Base-by-base conservation (phyloP, 2,888 invertebrate genomes). In the Hemistola chrysoprasaria region DNA sequence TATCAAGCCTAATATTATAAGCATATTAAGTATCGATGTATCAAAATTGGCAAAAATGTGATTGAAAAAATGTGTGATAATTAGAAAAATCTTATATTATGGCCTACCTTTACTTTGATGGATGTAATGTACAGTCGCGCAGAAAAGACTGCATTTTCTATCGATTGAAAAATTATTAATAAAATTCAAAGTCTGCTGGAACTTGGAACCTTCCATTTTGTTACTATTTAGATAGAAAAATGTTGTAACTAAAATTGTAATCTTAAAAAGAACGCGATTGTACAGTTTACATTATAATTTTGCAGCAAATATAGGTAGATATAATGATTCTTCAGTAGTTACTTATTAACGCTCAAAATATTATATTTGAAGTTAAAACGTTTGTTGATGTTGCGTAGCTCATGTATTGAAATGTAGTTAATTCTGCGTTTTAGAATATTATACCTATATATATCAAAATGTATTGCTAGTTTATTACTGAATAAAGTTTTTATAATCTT, bases 21-120 rank as follows among this genome's bases (percentile, higher is more conserved):
- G n/a, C 8, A 11, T 11, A 11, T n/a, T 7, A n/a, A 8, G 5
- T 30, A 21, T 37, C 25, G 20, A 47, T 46, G 22, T 27, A 44
- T 39, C 31, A 40, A 26, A 40, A 50, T 47, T 47, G 47, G 47
- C 46, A 57, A 64, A 65, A 70, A 62, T 80, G 79, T 80, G 81
- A 82, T 79, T 65, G 52, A 58, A 67, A 62, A 50, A 68, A 64
- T 45, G 61, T 82, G 84, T 84, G 84, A 84, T 85, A 79, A 68
- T 62, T 67, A 64, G 48, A 57, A 55, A 62, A 61, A 75, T 68
- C 66, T 72, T n/a, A 78, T 74, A 71, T 69, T 68, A 78, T 76
- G 83, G 83, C 83, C 83, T 84, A 80, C 70, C 49, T n/a, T 66
- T 44, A 48, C 55, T 62, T 52, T 61, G 69, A 58, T 62, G 63